Percentiles rank a stretch among this genome's conserved stretches.
Conservation (phyloP, 2,113 vertebrate genomes). For the Prolemur simus region DNA sequence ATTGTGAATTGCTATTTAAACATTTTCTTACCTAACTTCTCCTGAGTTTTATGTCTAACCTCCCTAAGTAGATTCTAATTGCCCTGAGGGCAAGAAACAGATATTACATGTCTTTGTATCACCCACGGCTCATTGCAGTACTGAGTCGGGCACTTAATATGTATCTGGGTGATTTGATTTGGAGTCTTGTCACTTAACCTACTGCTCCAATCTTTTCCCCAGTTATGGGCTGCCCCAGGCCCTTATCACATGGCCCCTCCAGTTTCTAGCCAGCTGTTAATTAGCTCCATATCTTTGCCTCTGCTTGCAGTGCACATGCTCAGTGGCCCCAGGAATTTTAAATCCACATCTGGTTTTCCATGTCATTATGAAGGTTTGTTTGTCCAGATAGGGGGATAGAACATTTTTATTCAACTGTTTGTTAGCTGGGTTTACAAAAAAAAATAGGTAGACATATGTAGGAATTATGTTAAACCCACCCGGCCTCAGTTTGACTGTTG, state of each 20-base stretch:
- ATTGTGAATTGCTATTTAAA: constrained; percentile 32
- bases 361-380: background rate
- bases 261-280: background rate
- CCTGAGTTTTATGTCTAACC: background rate
- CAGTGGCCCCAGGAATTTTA: background rate
- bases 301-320: background rate
- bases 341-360: background rate
- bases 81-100: constrained; percentile 51
- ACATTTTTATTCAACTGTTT: background rate
- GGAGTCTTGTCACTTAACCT: constrained; percentile 29
- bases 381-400: background rate
- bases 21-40: constrained; percentile 38
- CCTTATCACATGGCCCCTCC: background rate
- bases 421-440: background rate
- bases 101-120: background rate
- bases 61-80: constrained; percentile 53
- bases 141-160: background rate
- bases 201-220: background rate
- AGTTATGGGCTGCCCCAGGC: background rate
- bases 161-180: constrained; percentile 2
- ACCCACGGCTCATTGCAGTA: background rate
- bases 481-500: background rate
- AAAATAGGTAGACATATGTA: background rate
- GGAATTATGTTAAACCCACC: background rate
- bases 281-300: background rate